Evolutionary conservation across 1,140 invertebrate genomes (phyloP).

Genomic region (Orchesella cincta): DNA sequence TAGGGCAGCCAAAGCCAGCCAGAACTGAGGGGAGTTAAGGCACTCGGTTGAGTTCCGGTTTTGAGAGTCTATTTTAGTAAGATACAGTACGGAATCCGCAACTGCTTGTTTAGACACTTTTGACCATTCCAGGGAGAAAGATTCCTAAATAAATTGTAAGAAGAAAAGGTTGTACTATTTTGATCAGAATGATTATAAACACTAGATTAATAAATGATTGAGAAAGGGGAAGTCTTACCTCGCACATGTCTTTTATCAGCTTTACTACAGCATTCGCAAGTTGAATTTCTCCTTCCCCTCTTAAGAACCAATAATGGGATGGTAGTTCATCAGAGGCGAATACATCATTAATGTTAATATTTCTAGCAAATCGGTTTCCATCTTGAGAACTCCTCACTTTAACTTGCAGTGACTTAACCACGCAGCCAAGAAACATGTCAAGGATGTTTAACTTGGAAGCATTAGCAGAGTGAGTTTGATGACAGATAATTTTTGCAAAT

Average conservation of each 20-base stretch:
- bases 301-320: slow-evolving; percentile 45
- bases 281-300: slow-evolving; percentile 55
- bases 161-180: slow-evolving; percentile 39
- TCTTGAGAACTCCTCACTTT: slow-evolving; percentile 64
- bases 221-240: slow-evolving; percentile 64
- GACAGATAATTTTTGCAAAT: slow-evolving; percentile 68
- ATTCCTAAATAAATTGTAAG: slow-evolving; percentile 65
- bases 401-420: slow-evolving; percentile 80
- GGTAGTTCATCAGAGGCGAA: slow-evolving; percentile 39
- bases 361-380: slow-evolving; percentile 44
- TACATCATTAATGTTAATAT: slow-evolving; percentile 45
- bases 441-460: slow-evolving; percentile 61
- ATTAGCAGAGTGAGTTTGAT: slow-evolving; percentile 57
- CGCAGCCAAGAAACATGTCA: slow-evolving; percentile 82
- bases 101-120: slow-evolving; percentile 85
- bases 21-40: slow-evolving; percentile 78
- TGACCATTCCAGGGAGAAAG: slow-evolving; percentile 82
- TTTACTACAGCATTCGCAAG: slow-evolving; percentile 84
- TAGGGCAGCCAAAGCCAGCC: slow-evolving; percentile 88
- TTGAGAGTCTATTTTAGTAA: slow-evolving; percentile 77
- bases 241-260: slow-evolving; percentile 86
- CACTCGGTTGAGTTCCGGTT: slow-evolving; percentile 74
- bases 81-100: slow-evolving; percentile 81
- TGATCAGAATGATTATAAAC: slow-evolving; percentile 10
- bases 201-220: not conserved